Conservation (phyloP, 2,797 vertebrate species). For the Gymnothorax javanicus region DNA sequence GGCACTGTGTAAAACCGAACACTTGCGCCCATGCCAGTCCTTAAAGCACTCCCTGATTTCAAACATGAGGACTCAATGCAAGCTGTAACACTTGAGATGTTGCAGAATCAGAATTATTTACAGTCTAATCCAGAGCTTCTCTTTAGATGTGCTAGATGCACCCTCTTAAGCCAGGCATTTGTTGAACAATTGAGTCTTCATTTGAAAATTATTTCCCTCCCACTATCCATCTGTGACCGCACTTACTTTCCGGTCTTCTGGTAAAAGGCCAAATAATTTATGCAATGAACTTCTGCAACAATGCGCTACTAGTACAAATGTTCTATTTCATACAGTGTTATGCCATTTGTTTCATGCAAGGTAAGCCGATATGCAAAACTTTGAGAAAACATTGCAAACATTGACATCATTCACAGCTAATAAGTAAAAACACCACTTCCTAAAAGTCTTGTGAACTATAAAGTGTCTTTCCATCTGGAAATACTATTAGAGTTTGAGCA, state of each 20-base stretch:
- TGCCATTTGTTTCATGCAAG: neutral
- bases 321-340: neutral
- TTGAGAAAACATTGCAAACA: neutral
- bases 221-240: constrained; percentile 1
- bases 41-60: too few relatives aligned
- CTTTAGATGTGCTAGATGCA: neutral
- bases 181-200: neutral
- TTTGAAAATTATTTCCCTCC: neutral
- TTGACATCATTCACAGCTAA: neutral
- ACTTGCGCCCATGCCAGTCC: too few relatives aligned
- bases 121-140: neutral
- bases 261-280: neutral
- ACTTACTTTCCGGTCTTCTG: neutral
- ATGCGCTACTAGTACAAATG: neutral
- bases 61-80: neutral
- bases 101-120: neutral
- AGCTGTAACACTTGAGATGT: neutral
- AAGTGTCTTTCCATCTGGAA: neutral
- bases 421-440: neutral
- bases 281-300: neutral
- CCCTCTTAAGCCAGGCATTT: neutral
- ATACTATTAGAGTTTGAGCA: neutral
- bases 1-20: too few relatives aligned
- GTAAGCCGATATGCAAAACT: neutral
- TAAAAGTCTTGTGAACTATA: neutral